Evolutionary conservation across 2,888 invertebrate species (phyloP), one percentile per base, ranked within the genome.

Genomic region (Acronicta aceris): DNA sequence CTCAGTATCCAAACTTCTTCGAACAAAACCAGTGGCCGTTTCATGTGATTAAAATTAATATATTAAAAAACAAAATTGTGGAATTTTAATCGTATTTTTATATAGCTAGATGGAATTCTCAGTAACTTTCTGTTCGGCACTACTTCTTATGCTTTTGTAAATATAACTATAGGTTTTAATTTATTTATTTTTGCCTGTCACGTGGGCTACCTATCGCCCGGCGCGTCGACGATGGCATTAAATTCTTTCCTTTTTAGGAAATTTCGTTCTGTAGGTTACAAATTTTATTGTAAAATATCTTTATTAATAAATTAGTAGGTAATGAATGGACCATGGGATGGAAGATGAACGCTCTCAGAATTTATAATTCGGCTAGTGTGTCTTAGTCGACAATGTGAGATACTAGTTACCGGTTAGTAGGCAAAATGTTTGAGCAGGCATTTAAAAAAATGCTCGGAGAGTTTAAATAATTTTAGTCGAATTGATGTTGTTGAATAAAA

Each of bases 211-310:
- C 76, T n/a, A n/a, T n/a, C 79, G 77, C 75, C 21, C 7, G 21
- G 57, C 75, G 74, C 78, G 74, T 71, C 60, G 55, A 41, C 65
- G 71, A 62, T 60, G 60, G 72, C 73, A 81, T 79, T 70, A 46
- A 62, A 78, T 79, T 79, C 73, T 73, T 90, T 89, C 89, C 89
- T 91, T 89, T 89, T 84, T 91, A 92, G 93, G 87, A 83, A 93
- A 93, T 91, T 92, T 91, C 88, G 92, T 94, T 94, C 89, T 89
- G 80, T 94, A 94, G 94, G 91, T 93, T 94, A 93, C 89, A 93
- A 93, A 94, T 93, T 93, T 92, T 93, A 94, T 93, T 93, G 93
- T 94, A 93, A 91, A 84, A 89, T 89, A 88, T 84, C 84, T 88
- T 87, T 89, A 88, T 85, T 83, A 84, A 87, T 88, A 86, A 86